These are phyloP conservation scores for Dryadula phaetusa DNA, from an alignment of 2,888 invertebrate genomes.

Conservation along the genomic window DNA sequence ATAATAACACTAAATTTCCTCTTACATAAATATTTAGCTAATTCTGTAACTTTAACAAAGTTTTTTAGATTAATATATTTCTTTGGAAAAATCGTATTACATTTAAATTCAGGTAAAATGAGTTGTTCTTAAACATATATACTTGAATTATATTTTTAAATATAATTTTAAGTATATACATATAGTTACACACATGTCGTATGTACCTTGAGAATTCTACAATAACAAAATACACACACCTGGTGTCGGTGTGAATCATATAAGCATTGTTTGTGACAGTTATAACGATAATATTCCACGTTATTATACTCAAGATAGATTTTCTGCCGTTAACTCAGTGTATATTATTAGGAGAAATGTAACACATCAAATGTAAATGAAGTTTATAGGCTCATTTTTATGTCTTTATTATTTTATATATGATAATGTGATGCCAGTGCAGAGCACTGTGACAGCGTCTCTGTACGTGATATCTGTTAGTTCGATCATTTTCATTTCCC, in stretches of 20 bases:
- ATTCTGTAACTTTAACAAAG: too few relatives aligned
- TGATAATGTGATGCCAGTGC: not conserved
- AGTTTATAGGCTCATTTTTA: not conserved
- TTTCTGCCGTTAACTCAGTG: slow-evolving; percentile 1
- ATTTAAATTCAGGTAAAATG: too few relatives aligned
- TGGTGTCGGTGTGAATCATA: not conserved
- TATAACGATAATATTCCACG: slow-evolving; percentile 8
- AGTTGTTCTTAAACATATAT: too few relatives aligned
- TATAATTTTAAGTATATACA: not conserved
- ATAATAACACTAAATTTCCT: too few relatives aligned
- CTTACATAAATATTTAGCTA: too few relatives aligned
- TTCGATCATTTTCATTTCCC: too few relatives aligned
- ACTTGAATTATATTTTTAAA: too few relatives aligned
- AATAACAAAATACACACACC: slow-evolving; percentile 3
- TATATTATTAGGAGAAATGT: slow-evolving; percentile 6
- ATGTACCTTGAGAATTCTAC: not conserved
- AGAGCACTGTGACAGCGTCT: too few relatives aligned
- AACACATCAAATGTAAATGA: not conserved
- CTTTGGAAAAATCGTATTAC: too few relatives aligned
- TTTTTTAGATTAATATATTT: too few relatives aligned
- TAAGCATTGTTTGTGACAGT: slow-evolving; percentile 11
- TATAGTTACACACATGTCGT: not conserved
- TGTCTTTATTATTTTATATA: not conserved
- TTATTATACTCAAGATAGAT: slow-evolving; percentile 12
- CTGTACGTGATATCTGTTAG: too few relatives aligned